Percentiles rank a stretch among this genome's conserved stretches.
Evolutionary conservation across 2,888 invertebrate genomes (phyloP).

Genomic region (Ormyrus labotus): DNA sequence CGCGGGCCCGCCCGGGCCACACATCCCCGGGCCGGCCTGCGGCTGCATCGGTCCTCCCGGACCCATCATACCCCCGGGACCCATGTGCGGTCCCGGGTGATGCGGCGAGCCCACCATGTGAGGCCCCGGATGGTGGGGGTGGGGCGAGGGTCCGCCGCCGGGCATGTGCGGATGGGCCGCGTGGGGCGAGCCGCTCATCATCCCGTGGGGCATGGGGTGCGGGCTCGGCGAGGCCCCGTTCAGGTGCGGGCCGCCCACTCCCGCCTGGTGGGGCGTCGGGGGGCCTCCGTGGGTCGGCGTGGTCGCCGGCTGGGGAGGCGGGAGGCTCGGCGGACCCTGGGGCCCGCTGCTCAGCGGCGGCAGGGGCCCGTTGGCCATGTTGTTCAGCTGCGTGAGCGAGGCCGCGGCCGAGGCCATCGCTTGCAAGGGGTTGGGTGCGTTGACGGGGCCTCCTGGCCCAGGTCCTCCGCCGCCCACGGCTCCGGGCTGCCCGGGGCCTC

Average conservation of each 20-base stretch:
- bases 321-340: conserved; percentile 68
- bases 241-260: conserved; percentile 69
- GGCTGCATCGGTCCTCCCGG: conserved; percentile 70
- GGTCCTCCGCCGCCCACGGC: conserved; percentile 77
- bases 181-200: conserved; percentile 73
- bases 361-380: conserved; percentile 74
- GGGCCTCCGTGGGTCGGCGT: conserved; percentile 74
- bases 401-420: conserved; percentile 73
- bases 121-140: conserved; percentile 72
- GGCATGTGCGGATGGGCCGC: conserved; percentile 72
- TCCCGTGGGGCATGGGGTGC: conserved; percentile 72
- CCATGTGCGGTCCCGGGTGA: conserved; percentile 73
- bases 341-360: conserved; percentile 71
- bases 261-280: conserved; percentile 70
- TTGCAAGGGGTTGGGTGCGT: conserved; percentile 70
- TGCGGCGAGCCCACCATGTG: conserved; percentile 74
- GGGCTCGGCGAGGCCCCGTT: conserved; percentile 74
- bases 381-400: conserved; percentile 73
- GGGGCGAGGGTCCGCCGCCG: conserved; percentile 73
- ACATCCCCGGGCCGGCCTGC: conserved; percentile 72
- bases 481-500: conserved; percentile 28
- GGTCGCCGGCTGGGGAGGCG: conserved; percentile 73
- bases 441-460: conserved; percentile 67
- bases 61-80: conserved; percentile 67
- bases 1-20: conserved; percentile 69